Percentiles rank a stretch among this genome's conserved stretches.
Conservation (phyloP, 2,888 invertebrate species). For the Ormyrus nitidulus region DNA sequence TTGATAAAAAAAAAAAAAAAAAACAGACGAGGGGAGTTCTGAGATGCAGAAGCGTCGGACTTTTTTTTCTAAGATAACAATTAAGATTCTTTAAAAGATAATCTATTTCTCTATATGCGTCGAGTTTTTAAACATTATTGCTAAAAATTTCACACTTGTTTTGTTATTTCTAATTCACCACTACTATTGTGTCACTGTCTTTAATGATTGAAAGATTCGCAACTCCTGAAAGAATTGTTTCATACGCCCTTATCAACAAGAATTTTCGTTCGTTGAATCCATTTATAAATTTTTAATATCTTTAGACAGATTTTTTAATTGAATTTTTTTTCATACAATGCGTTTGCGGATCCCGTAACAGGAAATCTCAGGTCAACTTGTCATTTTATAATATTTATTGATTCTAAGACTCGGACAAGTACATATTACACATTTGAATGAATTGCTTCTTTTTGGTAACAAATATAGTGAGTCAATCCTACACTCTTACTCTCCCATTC, state of each 20-base stretch:
- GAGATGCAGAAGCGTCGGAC: conserved; percentile 13
- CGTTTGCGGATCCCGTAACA: conserved; percentile 12
- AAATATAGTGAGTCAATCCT: conserved; percentile 52
- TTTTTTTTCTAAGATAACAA: conserved; percentile 30
- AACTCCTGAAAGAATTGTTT: conserved; percentile 16
- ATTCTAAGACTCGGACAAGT: conserved; percentile 48
- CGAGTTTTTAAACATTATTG: conserved; percentile 49
- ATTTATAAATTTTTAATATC: not conserved
- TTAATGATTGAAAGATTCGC: conserved; percentile 10
- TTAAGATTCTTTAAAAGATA: conserved; percentile 36
- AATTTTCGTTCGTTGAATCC: conserved; percentile 22
- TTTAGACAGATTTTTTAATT: conserved; percentile 18
- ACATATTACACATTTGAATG: conserved; percentile 42
- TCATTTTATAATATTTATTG: conserved; percentile 46
- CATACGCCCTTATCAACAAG: conserved; percentile 22
- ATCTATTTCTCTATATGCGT: conserved; percentile 30
- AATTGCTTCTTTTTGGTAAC: conserved; percentile 49
- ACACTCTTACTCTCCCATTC: conserved; percentile 47
- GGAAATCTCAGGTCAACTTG: conserved; percentile 42
- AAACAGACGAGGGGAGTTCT: conserved; percentile 34
- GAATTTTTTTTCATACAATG: conserved; percentile 11
- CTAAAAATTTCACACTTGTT: conserved; percentile 50
- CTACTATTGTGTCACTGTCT: conserved; percentile 18
- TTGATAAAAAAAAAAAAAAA: conserved; percentile 16
- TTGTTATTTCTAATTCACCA: conserved; percentile 22